Evolutionary conservation across 2,113 vertebrate species (phyloP), one percentile per base, ranked within the genome.

Genomic region (Aegithalos caudatus): DNA sequence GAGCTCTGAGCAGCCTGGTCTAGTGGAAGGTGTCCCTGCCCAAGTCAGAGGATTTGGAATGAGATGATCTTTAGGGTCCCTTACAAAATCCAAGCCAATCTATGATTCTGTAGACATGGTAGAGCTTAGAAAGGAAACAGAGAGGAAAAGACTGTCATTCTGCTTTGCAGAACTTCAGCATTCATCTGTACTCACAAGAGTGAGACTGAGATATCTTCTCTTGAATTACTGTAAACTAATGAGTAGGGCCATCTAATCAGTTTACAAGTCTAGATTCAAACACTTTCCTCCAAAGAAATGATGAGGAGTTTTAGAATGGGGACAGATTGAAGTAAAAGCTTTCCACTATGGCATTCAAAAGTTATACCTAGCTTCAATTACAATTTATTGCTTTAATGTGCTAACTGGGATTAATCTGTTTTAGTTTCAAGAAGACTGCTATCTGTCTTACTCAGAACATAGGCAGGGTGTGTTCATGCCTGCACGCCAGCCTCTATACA

Each of bases 371-470:
- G 8, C 11, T 12, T 81, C 22, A 53, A 37, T 70, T 92, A 77
- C 8, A 38, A 7, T 56, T 56, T 67, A 25, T n/a, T 57, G 8
- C 24, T 58, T 66, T 22, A 38, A 3, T 23, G 2, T 19, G 12
- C 17, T 61, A 37, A 27, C 20, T 11, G 18, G 42, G 18, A 22
- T 6, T 62, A 38, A 38, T 23, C 0, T 0, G 1, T 62, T 91
- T 50, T 58, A 9, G 3, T 81, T 90, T 87, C 44, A 35, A 25
- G 88, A 79, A 48, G 15, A 22, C 24, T 89, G 38, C 27, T 66
- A 13, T 62, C 42, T 76, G 65, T 4, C 47, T 94, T 71, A 22
- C 7, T 58, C 38, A 76, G 37, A 67, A 69, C 12, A 20, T 2
- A 42, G 23, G 45, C 15, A 81, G 51, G 29, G 44, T 6, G 11